Conservation (phyloP, 2,113 vertebrate genomes). For the human (Homo sapiens) region GRCh38 chr1:92450501-92451000, state of each 20-base stretch:
- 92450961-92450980: background rate
- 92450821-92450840: background rate
- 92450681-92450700: background rate
- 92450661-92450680: background rate
- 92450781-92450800: background rate
- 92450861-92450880: background rate
- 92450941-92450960: background rate
- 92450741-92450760: background rate
- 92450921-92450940: background rate
- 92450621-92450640: background rate
- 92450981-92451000: background rate
- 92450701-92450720: background rate
- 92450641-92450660: background rate
- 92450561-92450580: background rate
- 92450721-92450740: background rate
- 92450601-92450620: background rate
- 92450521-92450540: background rate
- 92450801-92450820: background rate
- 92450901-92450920: background rate
- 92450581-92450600: background rate
- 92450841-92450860: background rate
- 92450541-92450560: background rate
- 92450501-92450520: background rate
- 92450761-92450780: background rate
- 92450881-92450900: background rate